Evolutionary conservation across 1,140 invertebrate species (phyloP), one percentile per base, ranked within the genome.

Genomic region (Heliconius hewitsoni): DNA sequence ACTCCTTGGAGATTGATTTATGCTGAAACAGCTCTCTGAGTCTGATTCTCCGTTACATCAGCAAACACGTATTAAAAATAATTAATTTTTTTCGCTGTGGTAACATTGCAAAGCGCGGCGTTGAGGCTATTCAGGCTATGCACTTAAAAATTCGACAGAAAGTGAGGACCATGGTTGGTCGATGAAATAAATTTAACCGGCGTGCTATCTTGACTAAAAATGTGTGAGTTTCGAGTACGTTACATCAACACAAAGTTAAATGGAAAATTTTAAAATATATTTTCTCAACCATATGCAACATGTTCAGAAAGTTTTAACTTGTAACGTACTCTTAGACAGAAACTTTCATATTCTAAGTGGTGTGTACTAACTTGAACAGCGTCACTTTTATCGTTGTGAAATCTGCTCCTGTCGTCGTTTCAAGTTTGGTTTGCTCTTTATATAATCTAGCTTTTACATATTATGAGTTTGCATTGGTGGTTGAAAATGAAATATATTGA

Each of bases 1-100:
- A 66, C 52, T 74, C 80, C 77, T 82, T 83, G 60, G 81, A 88
- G 88, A 89, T 88, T 88, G 84, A 84, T 86, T 76, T 74, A 86
- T 13, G 42, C 42, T 13, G 42, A 46, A 13, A 46, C 0, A 46
- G 84, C 79, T 83, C 37, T 39, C 81, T 78, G 77, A 78, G 0
- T 55, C 2, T 16, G 11, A 27, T 30, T 34, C 34, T 34, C 34
- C 34, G 34, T 66, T 66, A 27, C 19, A 27, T 9, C 23, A 66
- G 57, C 23, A 66, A 57, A 66, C 9, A 6, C 3, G 4, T 66
- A 27, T 66, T 27, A 34, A 34, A 34, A 23, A 66, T 66, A 5
- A 66, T 66, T 46, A 9, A 34, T 18, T 50, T 18, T 18, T 4
- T 2, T 6, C 50, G 1, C 0, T 46, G 11, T 46, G 42, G 3